phyloP scores from a whole-genome alignment of 2,113 vertebrate genomes.

The Menidia beryllina region DNA sequence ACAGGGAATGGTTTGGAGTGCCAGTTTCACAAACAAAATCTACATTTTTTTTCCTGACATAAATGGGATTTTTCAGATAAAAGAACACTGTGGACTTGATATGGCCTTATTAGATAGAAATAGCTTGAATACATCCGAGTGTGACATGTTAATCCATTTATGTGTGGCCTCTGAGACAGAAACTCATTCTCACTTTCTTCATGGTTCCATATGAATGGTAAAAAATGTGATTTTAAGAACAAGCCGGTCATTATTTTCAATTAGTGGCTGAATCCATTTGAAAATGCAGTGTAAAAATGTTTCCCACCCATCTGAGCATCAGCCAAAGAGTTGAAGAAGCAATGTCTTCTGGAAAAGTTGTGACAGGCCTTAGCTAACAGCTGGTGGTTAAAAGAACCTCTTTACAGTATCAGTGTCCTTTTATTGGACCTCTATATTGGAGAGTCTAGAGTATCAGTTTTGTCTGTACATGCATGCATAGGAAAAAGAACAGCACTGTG shows the following conservation, averaged over 20 bases:
- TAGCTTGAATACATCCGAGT: not conserved
- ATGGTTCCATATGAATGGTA: not conserved
- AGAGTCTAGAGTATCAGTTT: no score
- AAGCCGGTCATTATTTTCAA: not conserved
- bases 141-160: no score
- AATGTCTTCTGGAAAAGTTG: not conserved
- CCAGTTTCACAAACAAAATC: not conserved
- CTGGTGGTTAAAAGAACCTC: not conserved
- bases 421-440: slow-evolving; percentile 12
- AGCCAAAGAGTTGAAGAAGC: not conserved
- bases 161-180: no score
- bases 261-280: not conserved
- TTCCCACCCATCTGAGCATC: not conserved
- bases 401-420: not conserved
- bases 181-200: no score
- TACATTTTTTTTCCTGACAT: no score
- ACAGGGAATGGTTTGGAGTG: not conserved
- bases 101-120: not conserved
- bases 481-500: no score
- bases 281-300: not conserved
- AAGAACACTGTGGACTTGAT: no score
- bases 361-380: not conserved
- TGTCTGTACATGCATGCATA: not conserved
- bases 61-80: no score
- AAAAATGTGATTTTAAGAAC: not conserved